These are phyloP conservation scores for Danio rerio DNA, from an alignment of 2,113 vertebrate species.

Conservation along the genomic window GRCz12tu NC_133191.1:20123501-20124000, in stretches of 20 bases:
- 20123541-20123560: no score
- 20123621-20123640: slow-evolving; percentile 7
- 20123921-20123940: slow-evolving; percentile 38
- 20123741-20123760: slow-evolving; percentile 33
- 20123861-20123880: slow-evolving; percentile 34
- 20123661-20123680: slow-evolving; percentile 48
- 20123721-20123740: slow-evolving; percentile 36
- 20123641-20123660: neutral
- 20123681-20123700: slow-evolving; percentile 8
- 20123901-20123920: slow-evolving; percentile 30
- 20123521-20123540: slow-evolving; percentile 47
- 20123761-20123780: slow-evolving; percentile 35
- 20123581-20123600: neutral
- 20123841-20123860: slow-evolving; percentile 41
- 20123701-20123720: neutral
- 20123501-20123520: slow-evolving; percentile 11
- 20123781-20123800: slow-evolving; percentile 26
- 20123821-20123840: slow-evolving; percentile 30
- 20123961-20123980: neutral
- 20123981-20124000: slow-evolving; percentile 21
- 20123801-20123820: slow-evolving; percentile 36
- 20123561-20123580: no score
- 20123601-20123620: slow-evolving; percentile 38
- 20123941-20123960: neutral
- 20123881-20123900: slow-evolving; percentile 12